Evolutionary conservation across 2,113 vertebrate species (phyloP).

Genomic region (Balaeniceps rex): DNA sequence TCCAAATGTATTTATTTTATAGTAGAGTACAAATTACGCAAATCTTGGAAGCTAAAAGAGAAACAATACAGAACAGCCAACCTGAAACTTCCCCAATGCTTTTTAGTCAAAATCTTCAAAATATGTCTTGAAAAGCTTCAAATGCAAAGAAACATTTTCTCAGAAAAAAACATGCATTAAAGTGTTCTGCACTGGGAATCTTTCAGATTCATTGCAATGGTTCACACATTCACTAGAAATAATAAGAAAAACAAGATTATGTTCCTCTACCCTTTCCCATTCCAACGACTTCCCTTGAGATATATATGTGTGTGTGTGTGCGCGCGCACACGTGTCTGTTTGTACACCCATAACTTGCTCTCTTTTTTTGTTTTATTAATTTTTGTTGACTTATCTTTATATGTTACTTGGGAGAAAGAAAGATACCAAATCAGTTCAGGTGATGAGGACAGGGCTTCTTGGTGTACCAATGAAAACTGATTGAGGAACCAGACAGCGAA

Average conservation of each 20-base stretch:
- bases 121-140: neutral
- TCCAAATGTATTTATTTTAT: neutral
- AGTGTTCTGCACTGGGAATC: neutral
- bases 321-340: neutral
- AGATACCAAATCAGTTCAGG: neutral
- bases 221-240: neutral
- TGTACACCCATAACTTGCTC: neutral
- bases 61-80: neutral
- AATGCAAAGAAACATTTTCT: neutral
- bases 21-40: neutral
- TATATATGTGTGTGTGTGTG: neutral
- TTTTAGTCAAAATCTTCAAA: neutral
- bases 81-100: neutral
- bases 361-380: neutral
- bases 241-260: neutral
- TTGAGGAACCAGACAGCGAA: neutral
- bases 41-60: neutral
- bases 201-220: neutral
- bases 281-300: neutral
- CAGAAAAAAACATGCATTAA: neutral
- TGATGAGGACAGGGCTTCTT: neutral
- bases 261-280: neutral
- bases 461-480: neutral
- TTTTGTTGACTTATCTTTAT: neutral
- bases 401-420: neutral